These are phyloP conservation scores for Azemiops feae DNA, from an alignment of 2,113 vertebrate genomes.

Conservation along the genomic window DNA sequence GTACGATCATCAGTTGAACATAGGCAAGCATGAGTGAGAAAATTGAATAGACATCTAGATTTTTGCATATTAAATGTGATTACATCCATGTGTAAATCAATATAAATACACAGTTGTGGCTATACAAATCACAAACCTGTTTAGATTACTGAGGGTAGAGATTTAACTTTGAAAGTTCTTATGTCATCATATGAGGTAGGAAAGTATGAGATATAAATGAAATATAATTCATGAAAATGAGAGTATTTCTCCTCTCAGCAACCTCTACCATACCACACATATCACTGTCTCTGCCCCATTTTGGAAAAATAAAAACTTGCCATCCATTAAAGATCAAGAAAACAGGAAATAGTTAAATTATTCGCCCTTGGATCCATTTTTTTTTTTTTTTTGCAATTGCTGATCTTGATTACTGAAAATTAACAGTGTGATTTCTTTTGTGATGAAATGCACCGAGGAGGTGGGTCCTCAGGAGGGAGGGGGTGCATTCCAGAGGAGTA, in stretches of 20 bases:
- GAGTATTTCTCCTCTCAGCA: not conserved
- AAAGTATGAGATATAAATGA: not conserved
- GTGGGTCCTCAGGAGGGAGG: too few relatives aligned
- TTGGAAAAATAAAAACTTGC: not conserved
- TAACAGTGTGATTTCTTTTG: not conserved
- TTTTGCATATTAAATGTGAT: not conserved
- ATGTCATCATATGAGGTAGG: not conserved
- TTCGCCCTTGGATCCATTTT: not conserved
- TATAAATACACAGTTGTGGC: not conserved
- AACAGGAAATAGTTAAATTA: not conserved
- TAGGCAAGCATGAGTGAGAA: not conserved
- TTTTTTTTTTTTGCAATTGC: not conserved
- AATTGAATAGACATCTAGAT: not conserved
- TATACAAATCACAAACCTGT: not conserved
- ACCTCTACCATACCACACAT: not conserved
- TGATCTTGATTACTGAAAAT: not conserved
- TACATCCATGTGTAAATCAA: not conserved
- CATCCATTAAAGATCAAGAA: not conserved
- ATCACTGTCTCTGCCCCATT: not conserved
- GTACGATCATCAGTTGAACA: not conserved
- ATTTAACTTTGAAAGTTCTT: not conserved
- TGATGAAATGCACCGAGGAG: too few relatives aligned
- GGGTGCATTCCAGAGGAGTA: too few relatives aligned
- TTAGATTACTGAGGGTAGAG: not conserved
- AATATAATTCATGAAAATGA: not conserved